These are phyloP conservation scores for Noctua pronuba DNA, from an alignment of 2,888 invertebrate species.

Conservation along the genomic window DNA sequence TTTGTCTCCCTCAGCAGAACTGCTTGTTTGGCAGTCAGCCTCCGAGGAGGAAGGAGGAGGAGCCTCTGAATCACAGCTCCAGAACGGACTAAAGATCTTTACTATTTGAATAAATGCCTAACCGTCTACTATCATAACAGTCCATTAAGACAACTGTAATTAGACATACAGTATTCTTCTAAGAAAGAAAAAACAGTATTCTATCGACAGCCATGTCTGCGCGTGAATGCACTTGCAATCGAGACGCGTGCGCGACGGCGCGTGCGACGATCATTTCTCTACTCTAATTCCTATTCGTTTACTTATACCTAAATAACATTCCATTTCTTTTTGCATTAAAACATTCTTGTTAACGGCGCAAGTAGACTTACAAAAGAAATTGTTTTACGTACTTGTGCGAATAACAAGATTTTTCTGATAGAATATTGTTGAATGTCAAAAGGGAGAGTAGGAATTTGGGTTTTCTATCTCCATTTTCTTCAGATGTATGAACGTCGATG, in stretches of 20 bases:
- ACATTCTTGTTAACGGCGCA: conserved; percentile 9
- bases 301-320: conserved; percentile 44
- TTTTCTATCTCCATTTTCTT: neutral
- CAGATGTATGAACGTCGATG: neutral
- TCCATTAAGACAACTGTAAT: neutral
- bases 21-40: too few species aligned
- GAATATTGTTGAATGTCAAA: neutral
- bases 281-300: conserved; percentile 61
- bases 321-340: conserved; percentile 40
- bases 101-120: neutral
- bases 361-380: neutral
- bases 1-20: too few species aligned
- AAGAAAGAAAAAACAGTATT: conserved; percentile 30
- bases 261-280: conserved; percentile 65
- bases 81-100: neutral
- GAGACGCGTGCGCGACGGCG: conserved; percentile 59
- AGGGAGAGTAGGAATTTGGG: neutral
- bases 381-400: neutral
- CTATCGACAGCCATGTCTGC: conserved; percentile 33
- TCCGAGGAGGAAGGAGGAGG: too few species aligned
- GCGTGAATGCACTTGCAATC: conserved; percentile 56
- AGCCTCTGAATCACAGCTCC: too few species aligned
- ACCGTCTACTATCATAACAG: neutral
- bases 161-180: conserved; percentile 40
- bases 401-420: neutral